Base-by-base conservation (phyloP, 1,140 invertebrate species). In the Atopsyche davidsoni region DNA sequence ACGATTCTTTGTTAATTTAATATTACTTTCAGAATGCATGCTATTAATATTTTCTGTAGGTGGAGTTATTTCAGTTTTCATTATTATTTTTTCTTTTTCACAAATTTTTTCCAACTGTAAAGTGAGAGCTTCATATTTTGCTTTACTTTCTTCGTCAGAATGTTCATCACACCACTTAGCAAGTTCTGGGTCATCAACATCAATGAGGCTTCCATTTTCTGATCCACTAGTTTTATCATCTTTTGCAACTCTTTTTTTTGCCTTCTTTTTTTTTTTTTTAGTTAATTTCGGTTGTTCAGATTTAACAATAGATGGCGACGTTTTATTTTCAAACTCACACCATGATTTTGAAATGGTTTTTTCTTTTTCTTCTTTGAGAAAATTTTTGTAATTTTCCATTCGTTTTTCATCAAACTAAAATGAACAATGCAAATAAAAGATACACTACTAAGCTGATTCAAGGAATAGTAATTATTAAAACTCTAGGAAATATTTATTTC, bases 351-450 rank as follows among this genome's bases (percentile, higher is more conserved):
- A 69, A 14, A 62, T 61, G 51, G 75, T 69, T 40, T 67, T 64
- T 25, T 63, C 57, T 56, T 70, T 73, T 14, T 70, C 68, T 59
- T 77, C 75, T 55, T 77, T 68, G 10, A 78, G 59, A 60, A 78
- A 78, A 14, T 71, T 73, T 53, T 73, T 66, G 58, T 78, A 78
- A 51, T 76, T 78, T 53, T 70, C 61, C 41, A 72, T 64, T 35
- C 76, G 64, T 62, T 70, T 66, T 40, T 72, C 60, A 60, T 75
- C 66, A 54, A 67, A 68, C 72, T 73, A 45, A 4, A 51, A 51
- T 52, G 28, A 22, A 41, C 6, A 41, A 4, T 7, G 17, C 22
- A 43, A 43, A 25, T 16, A 4, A 43, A 14, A 21, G 19, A 41
- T 41, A 41, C 4, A 18, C 39, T 18, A 31, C 9, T 31, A 31